phyloP scores from a whole-genome alignment of 2,797 vertebrate species.

The Manis pentadactyla region DNA sequence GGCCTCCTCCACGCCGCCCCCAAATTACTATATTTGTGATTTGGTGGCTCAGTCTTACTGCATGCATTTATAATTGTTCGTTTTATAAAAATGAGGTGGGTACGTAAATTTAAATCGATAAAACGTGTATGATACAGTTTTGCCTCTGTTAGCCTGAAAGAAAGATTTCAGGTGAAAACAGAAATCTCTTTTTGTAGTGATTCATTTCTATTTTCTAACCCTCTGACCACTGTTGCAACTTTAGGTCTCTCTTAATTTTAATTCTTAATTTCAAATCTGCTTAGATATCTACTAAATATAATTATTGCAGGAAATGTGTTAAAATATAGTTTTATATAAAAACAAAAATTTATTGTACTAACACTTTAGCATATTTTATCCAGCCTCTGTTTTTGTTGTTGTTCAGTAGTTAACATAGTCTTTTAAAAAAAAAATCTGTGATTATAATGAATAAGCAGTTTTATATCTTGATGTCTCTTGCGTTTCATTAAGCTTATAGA shows the following conservation, averaged over 20 bases:
- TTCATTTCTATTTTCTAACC: conserved; percentile 42
- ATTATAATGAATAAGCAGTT: background rate
- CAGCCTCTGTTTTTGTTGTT: background rate
- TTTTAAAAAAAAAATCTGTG: background rate
- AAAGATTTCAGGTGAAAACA: background rate
- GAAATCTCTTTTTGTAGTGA: conserved; percentile 41
- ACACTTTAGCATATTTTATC: background rate
- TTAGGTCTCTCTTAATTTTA: background rate
- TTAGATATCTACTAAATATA: background rate
- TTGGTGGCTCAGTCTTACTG: conserved; percentile 27
- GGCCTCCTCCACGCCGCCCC: background rate
- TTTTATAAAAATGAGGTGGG: conserved; percentile 51
- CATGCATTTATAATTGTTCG: background rate
- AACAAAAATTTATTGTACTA: conserved; percentile 20
- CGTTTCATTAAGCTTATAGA: conserved; percentile 28
- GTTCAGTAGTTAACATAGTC: background rate
- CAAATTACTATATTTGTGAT: conserved; percentile 3
- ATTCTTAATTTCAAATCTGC: conserved; percentile 52
- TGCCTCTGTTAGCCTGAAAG: conserved; percentile 16
- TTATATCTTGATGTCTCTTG: conserved; percentile 20
- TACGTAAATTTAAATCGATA: conserved; percentile 30
- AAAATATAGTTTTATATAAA: conserved; percentile 16
- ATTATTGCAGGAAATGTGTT: conserved; percentile 16
- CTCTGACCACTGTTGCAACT: background rate
- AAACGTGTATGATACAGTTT: conserved; percentile 23